Evolutionary conservation across 1,140 invertebrate species (phyloP), one percentile per base, ranked within the genome.

Genomic region (Zaprionus davidi): DNA sequence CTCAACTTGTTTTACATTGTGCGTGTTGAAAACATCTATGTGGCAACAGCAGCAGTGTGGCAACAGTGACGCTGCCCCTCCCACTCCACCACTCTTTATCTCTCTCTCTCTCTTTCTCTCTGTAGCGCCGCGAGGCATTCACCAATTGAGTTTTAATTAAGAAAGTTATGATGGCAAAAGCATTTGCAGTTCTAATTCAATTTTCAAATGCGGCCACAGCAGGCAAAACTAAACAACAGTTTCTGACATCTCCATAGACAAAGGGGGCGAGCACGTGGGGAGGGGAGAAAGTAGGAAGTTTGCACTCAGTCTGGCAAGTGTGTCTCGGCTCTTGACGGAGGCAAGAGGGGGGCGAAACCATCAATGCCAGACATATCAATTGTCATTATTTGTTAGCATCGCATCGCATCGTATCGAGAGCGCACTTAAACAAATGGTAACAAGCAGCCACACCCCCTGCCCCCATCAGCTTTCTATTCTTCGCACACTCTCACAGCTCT

Each of bases 101-200:
- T 34, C 41, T 44, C 5, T 44, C 41, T 44, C 11, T 36, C 9
- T 36, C 38, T 22, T 7, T 7, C 17, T 7, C 11, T 12, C 17
- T 13, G 9, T 49, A 2, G n/a, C 31, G 51, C 71, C 64, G 69
- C 82, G 28, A 60, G 81, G 82, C 82, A 84, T 78, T 85, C 66
- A 55, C 34, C 26, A 44, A 90, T 88, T 81, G 71, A 88, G 85
- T 88, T 88, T 90, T 88, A 88, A 88, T 88, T 90, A 88, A 90
- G 71, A 88, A 88, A 88, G 84, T 88, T 88, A 69, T 66, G 58
- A 73, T 53, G 31, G 46, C 70, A 81, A 62, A 78, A 66, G 70
- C 56, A 59, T 60, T 72, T 81, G 60, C 70, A 76, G 56, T 71
- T 81, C 75, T 90, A 73, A 88, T 84, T 81, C 11, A 79, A 79